Base-by-base conservation (phyloP, 1,140 invertebrate species). In the Drosophila tsacasi region DNA sequence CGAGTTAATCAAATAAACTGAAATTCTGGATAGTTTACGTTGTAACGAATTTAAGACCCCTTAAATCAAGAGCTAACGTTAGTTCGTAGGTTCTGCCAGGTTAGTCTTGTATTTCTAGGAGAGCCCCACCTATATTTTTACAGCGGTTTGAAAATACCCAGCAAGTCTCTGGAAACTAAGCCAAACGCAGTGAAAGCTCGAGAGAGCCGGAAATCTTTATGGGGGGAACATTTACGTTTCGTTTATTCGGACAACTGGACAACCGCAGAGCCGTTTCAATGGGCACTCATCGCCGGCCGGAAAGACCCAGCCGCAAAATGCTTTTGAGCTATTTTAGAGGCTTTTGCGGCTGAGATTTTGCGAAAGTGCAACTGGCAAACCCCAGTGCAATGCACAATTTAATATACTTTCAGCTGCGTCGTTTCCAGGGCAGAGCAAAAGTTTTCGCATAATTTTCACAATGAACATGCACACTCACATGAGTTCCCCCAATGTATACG, bases 391-490 rank as follows among this genome's bases (percentile, higher is more conserved):
- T 73, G 66, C 72, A 27, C 58, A 27, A 79, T 80, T 80, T 73
- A 76, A 76, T 83, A 76, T 65, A 82, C 76, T 79, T 49, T 52
- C 46, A 9, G 42, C 54, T 39, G 50, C 35, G 42, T 59, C 57
- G 55, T 23, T 77, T 58, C 44, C 47, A 64, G 69, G 64, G 12
- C 42, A 79, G 62, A 35, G 44, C 37, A 40, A 74, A 86, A 86
- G 59, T 86, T 86, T 72, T 82, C 67, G 71, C 72, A 86, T 84
- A 78, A 85, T 86, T 85, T 67, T 50, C 61, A 68, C 63, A 72
- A 83, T 82, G 54, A 67, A 40, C 58, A 37, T 44, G 52, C 63
- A 61, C 50, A 52, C 54, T 73, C 35, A 57, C 54, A 57, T 57
- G 54, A 57, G 54, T 57, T 57, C 21, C 15, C 54, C 35, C 35